Evolutionary conservation across 2,797 vertebrate species (phyloP).

Genomic region (Sarcophilus harrisii): DNA sequence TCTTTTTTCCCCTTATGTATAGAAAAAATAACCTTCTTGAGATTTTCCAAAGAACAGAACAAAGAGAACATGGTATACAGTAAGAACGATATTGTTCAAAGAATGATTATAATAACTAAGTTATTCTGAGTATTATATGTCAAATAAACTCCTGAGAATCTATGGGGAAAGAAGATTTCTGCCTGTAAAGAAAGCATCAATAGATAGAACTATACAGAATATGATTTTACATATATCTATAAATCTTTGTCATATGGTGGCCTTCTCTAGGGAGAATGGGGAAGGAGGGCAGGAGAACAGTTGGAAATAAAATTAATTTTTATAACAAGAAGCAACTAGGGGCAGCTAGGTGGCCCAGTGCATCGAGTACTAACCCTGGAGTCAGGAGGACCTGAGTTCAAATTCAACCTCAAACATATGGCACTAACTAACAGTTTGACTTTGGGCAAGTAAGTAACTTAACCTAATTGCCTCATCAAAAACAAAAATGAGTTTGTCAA

Average conservation of each 20-base stretch:
- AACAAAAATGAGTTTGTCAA: neutral
- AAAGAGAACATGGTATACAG: neutral
- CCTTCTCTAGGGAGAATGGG: neutral
- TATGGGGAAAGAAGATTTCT: neutral
- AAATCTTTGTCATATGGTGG: neutral
- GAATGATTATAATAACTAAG: neutral
- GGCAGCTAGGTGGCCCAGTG: too few relatives aligned
- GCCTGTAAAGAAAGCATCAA: neutral
- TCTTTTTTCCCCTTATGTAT: too few relatives aligned
- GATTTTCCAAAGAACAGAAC: neutral
- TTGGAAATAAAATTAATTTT: neutral
- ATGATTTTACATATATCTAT: neutral
- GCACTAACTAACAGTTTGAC: too few relatives aligned
- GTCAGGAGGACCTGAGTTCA: too few relatives aligned
- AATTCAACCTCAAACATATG: too few relatives aligned
- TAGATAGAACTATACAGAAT: neutral
- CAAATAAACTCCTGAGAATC: neutral
- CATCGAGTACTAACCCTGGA: too few relatives aligned
- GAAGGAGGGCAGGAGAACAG: neutral
- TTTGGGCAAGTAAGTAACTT: too few relatives aligned
- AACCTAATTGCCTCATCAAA: neutral
- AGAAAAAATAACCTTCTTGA: neutral
- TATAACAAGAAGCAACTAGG: too few relatives aligned
- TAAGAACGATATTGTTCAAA: neutral
- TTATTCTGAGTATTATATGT: neutral